Conservation (phyloP, 2,113 vertebrate genomes). For the Silurus glanis region DNA sequence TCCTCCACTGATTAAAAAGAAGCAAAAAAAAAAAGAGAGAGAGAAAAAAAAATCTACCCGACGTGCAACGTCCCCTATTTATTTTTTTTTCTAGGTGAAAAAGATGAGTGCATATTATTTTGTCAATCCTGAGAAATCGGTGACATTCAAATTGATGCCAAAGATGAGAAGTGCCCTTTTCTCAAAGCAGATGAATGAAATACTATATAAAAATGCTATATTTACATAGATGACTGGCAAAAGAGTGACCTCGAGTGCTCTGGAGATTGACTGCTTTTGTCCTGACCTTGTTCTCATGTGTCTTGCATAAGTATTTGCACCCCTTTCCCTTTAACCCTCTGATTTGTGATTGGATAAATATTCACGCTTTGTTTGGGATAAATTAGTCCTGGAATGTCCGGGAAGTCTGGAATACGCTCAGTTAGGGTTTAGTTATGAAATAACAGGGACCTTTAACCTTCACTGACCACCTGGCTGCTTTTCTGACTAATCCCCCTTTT, state of each 20-base stretch:
- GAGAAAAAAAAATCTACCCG: constrained; percentile 73
- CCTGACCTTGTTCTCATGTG: background rate
- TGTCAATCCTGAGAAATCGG: constrained; percentile 88
- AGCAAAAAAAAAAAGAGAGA: constrained; percentile 60
- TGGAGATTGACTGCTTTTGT: constrained; percentile 6
- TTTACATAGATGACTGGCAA: constrained; percentile 23
- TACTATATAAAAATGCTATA: constrained; percentile 31
- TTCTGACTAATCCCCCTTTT: background rate
- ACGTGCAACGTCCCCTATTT: constrained; percentile 76
- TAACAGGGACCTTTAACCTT: background rate
- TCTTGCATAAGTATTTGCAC: background rate
- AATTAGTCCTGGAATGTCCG: background rate
- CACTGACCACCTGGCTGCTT: too few species aligned
- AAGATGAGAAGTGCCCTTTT: constrained; percentile 58
- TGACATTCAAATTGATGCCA: constrained; percentile 68
- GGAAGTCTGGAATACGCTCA: background rate
- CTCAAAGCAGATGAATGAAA: constrained; percentile 33
- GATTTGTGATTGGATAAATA: background rate
- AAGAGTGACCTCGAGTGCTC: constrained; percentile 19
- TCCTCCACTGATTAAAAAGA: constrained; percentile 99
- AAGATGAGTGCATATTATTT: constrained; percentile 97
- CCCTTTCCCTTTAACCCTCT: background rate
- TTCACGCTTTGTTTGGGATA: background rate
- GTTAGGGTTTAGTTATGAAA: background rate
- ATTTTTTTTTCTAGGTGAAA: constrained; percentile 78